Base-by-base conservation (phyloP, 2,888 invertebrate species). In the Thecocarcelia acutangulata region DNA sequence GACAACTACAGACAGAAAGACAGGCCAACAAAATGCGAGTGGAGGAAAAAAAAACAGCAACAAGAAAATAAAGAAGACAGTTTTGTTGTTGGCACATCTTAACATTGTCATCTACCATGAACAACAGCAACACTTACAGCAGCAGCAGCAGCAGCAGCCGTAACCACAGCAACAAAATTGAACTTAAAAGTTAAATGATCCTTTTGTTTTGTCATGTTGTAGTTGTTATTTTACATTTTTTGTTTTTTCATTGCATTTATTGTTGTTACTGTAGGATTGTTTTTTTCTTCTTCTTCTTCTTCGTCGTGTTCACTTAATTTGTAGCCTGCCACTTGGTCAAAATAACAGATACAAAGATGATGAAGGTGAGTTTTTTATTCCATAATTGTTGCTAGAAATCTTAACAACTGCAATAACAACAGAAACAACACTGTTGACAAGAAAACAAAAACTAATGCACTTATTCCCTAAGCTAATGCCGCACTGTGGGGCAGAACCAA, bases 1-100 rank as follows among this genome's bases (percentile, higher is more conserved):
- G 81, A 81, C 81, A 81, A 77, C 81, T 81, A 81, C 81, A 73
- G 81, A 81, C 81, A 81, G 81, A 48, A 77, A 69, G 77, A 81
- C 81, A 81, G 81, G 59, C 70, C 59, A 56, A 13, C 17, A 76
- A 76, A 52, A 63, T 13, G 13, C 37, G 50, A 50, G n/a, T 33
- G 28, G 54, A 42, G 1, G 40, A 33, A 52, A 54, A 40, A 42
- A 48, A 21, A 69, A 44, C 5, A 66, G 56, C 33, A 58, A 61
- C 11, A 64, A 63, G 19, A 33, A 50, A 58, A 24, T 56, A 74
- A 66, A 68, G 46, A 70, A 66, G 52, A 59, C 72, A 42, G 48
- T 72, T 78, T 66, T 77, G 70, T 56, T 58, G 72, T 72, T 81
- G 81, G 63, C 77, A 77, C 73, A 73, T 68, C 81, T 73, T 63